Conservation (phyloP, 2,888 invertebrate genomes). For the Sesia bembeciformis region DNA sequence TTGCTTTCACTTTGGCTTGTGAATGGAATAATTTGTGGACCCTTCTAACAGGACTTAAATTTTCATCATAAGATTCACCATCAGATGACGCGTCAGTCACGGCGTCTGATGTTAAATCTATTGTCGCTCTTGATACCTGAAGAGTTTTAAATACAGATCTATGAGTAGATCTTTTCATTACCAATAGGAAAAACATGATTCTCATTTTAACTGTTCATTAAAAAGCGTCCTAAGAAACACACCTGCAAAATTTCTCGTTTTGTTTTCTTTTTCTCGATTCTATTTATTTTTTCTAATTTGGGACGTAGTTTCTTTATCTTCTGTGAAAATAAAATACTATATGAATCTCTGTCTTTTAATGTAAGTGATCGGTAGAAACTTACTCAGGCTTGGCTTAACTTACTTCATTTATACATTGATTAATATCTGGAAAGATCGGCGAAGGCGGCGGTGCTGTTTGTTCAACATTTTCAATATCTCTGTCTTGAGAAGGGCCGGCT, state of each 20-base stretch:
- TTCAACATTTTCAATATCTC: slow-evolving; percentile 64
- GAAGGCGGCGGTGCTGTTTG: slow-evolving; percentile 81
- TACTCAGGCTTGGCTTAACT: slow-evolving; percentile 4
- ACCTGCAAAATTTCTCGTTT: slow-evolving; percentile 76
- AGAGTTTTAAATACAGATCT: neutral
- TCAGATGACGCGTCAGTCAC: slow-evolving; percentile 79
- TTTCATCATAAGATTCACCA: slow-evolving; percentile 68
- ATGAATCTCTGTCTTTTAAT: too few relatives aligned
- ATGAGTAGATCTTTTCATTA: too few relatives aligned
- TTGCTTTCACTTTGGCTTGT: slow-evolving; percentile 45
- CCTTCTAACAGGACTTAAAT: slow-evolving; percentile 57
- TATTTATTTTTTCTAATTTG: slow-evolving; percentile 56
- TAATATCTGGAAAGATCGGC: slow-evolving; percentile 73
- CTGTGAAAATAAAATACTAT: slow-evolving; percentile 24
- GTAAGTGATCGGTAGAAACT: neutral
- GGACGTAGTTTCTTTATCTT: slow-evolving; percentile 45
- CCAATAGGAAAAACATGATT: too few relatives aligned
- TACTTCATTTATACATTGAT: slow-evolving; percentile 37
- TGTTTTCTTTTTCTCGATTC: slow-evolving; percentile 57
- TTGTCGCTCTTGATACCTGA: slow-evolving; percentile 74
- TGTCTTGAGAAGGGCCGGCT: slow-evolving; percentile 61
- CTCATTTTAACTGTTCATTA: too few relatives aligned
- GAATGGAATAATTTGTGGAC: slow-evolving; percentile 55
- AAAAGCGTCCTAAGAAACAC: slow-evolving; percentile 7
- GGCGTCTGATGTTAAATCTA: slow-evolving; percentile 78